phyloP scores from a whole-genome alignment of 2,113 vertebrate species.

The Pseudorectes ferrugineus region DNA sequence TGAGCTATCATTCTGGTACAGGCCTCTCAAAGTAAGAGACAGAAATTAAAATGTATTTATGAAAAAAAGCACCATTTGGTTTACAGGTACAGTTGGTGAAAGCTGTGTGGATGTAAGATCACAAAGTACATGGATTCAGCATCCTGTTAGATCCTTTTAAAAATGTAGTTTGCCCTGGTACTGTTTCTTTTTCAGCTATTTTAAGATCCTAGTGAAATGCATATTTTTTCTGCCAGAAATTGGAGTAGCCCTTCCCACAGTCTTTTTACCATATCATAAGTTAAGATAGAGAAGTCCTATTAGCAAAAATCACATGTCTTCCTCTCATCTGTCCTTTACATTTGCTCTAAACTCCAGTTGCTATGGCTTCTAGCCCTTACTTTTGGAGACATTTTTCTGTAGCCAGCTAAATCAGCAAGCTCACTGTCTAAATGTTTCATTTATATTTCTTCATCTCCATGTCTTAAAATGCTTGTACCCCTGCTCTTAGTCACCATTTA shows the following conservation, averaged over 20 bases:
- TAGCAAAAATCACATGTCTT: background rate
- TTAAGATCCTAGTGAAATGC: background rate
- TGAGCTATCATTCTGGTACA: background rate
- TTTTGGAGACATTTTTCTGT: background rate
- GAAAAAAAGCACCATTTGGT: background rate
- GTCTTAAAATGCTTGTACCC: slow-evolving; percentile 1
- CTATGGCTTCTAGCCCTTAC: background rate
- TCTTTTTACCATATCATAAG: background rate
- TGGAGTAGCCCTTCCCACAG: background rate
- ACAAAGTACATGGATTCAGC: background rate
- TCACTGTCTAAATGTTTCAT: slow-evolving; percentile 1
- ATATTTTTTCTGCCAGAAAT: background rate
- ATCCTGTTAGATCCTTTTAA: background rate
- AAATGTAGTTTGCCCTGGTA: background rate
- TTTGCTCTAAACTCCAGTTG: slow-evolving; percentile 31
- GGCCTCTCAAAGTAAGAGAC: background rate
- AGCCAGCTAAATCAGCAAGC: background rate
- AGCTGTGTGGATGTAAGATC: background rate
- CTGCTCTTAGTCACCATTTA: slow-evolving; percentile 44
- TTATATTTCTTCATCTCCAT: slow-evolving; percentile 21
- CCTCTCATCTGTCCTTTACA: background rate
- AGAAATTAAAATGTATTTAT: background rate
- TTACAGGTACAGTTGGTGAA: background rate
- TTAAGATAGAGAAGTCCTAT: background rate
- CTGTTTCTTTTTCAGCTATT: background rate